Conservation (phyloP, 2,888 invertebrate species). For the Lasiommata megera region DNA sequence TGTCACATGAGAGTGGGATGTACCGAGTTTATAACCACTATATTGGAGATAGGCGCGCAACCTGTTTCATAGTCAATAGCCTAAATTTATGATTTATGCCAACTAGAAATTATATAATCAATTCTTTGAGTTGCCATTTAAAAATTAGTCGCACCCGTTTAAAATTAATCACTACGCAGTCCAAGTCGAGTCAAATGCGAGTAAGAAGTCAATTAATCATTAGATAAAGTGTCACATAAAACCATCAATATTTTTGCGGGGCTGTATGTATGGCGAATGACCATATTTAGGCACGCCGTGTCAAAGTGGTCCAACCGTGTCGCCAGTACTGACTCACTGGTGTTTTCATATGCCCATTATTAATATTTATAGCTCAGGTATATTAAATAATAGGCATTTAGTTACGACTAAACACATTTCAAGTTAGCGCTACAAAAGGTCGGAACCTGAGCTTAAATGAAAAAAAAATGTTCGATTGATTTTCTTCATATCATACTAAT, state of each 20-base stretch:
- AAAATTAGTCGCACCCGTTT: constrained; percentile 14
- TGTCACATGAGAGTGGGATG: too few relatives aligned
- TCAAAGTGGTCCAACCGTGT: constrained; percentile 19
- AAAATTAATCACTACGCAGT: constrained; percentile 17
- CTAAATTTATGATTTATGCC: too few relatives aligned
- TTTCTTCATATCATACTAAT: too few relatives aligned
- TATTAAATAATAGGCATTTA: constrained; percentile 9
- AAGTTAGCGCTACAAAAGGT: not conserved
- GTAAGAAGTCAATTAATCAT: constrained; percentile 35
- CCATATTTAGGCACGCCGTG: constrained; percentile 32
- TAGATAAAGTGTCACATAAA: constrained; percentile 33
- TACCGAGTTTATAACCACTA: too few relatives aligned
- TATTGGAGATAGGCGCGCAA: too few relatives aligned
- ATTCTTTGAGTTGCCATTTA: constrained; percentile 11
- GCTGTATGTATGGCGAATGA: constrained; percentile 33
- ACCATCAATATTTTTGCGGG: constrained; percentile 34
- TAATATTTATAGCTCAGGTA: constrained; percentile 25
- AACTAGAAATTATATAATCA: too few relatives aligned
- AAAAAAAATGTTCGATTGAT: too few relatives aligned
- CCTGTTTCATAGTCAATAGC: too few relatives aligned
- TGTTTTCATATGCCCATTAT: constrained; percentile 18
- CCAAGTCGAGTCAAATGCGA: constrained; percentile 16
- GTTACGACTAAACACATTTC: not conserved
- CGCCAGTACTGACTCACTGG: constrained; percentile 33
- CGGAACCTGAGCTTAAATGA: too few relatives aligned